Evolutionary conservation across 2,113 vertebrate species (phyloP), one percentile per base, ranked within the genome.

Genomic region (Clarias gariepinus): DNA sequence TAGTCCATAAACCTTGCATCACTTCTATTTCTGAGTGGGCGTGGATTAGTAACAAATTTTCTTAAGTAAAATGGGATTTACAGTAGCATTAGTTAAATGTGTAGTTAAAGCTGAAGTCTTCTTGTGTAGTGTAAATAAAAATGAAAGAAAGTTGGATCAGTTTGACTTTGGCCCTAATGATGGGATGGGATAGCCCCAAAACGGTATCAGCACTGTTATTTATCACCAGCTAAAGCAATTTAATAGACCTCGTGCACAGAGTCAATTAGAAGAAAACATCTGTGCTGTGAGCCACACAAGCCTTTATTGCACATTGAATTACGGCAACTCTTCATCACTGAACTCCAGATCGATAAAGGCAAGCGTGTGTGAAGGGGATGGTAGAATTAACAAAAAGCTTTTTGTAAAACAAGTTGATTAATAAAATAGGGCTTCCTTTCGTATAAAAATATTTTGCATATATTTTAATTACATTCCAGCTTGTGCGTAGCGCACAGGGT

Each of bases 221-320:
- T 55, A 87, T 77, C 80, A 57, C n/a, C 80, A 41, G 41, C n/a
- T 41, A 57, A 73, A 63, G 30, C 57, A 12, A 15, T 64, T 87
- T 82, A 66, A 82, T 83, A 86, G 69, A 74, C 76, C 57, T 36
- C 30, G 13, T 76, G 71, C 69, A 82, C 8, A 33, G n/a, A 55
- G 86, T 83, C 64, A 57, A 57, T 82, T 74, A 64, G 61, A 71
- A 76, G 41, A 57, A 82, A 82, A 76, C 80, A 87, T 77, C 41
- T 53, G 60, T 57, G 58, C 80, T 82, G 68, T 55, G 71, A 82
- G 69, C 41, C 55, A 71, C 80, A 57, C 41, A 19, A 64, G 69
- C 15, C 60, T 87, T 82, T 82, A 82, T 64, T 73, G 85, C 85
- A 19, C 41, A 55, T 30, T 82, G 33, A 85, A 77, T 88, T 82